These are phyloP conservation scores for Actinemys pallida DNA, from an alignment of 2,113 vertebrate species.

Conservation along the genomic window DNA sequence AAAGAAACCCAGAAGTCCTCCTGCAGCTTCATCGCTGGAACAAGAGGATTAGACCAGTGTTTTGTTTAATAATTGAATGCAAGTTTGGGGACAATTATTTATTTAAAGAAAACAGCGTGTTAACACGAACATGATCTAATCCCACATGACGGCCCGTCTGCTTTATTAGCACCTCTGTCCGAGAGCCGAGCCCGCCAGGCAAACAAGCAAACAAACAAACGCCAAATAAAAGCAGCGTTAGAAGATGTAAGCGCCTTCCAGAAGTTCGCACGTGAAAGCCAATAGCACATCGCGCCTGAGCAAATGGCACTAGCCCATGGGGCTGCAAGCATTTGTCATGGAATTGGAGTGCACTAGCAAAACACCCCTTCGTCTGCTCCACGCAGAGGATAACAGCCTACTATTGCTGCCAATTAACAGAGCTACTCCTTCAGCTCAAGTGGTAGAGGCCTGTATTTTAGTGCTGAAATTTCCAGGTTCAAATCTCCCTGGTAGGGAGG, in stretches of 20 bases:
- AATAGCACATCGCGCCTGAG: neutral
- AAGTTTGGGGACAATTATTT: neutral
- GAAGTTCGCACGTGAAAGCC: neutral
- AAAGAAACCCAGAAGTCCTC: too few species aligned
- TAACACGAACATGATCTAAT: neutral
- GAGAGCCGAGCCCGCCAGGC: neutral
- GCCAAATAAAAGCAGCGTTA: neutral
- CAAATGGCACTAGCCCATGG: neutral
- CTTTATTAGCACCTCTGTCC: slow-evolving; percentile 24
- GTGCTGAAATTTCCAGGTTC: neutral
- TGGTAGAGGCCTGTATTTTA: neutral
- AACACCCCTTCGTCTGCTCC: too few species aligned
- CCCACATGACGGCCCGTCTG: neutral
- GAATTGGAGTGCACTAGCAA: neutral
- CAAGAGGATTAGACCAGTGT: neutral
- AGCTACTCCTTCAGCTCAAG: neutral
- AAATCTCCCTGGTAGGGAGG: neutral
- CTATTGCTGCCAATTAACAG: too few species aligned
- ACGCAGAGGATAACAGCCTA: neutral
- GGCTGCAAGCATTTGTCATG: neutral
- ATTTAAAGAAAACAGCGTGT: slow-evolving; percentile 10
- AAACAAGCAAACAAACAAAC: neutral
- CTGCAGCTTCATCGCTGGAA: rapidly evolving
- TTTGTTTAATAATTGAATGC: neutral
- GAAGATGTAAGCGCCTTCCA: neutral